These are phyloP conservation scores for Acromyrmex heyeri DNA, from an alignment of 1,140 invertebrate genomes.

Conservation along the genomic window DNA sequence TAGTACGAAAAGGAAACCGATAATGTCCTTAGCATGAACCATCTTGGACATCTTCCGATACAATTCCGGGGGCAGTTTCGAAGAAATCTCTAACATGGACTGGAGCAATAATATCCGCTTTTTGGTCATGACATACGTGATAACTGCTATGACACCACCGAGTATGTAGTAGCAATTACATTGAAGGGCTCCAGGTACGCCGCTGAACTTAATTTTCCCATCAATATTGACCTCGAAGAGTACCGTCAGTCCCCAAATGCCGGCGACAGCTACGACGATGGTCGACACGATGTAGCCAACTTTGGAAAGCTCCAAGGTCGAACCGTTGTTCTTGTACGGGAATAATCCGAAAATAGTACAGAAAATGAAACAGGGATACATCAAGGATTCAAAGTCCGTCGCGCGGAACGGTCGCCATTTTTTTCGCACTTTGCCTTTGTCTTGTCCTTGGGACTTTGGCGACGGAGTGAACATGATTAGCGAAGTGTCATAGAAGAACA, in stretches of 20 bases:
- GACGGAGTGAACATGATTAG: constrained; percentile 17
- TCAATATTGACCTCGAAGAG: constrained; percentile 76
- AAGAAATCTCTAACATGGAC: constrained; percentile 61
- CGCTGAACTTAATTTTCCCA: background rate
- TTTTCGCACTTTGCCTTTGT: constrained; percentile 18
- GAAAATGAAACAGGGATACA: constrained; percentile 69
- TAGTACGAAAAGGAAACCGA: constrained; percentile 74
- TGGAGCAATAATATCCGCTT: constrained; percentile 72
- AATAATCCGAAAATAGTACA: constrained; percentile 69
- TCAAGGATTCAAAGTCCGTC: constrained; percentile 71
- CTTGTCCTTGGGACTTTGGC: constrained; percentile 6
- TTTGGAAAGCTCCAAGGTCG: constrained; percentile 49
- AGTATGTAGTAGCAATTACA: constrained; percentile 76
- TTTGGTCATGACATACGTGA: constrained; percentile 57
- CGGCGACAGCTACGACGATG: constrained; percentile 32
- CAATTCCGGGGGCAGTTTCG: constrained; percentile 66
- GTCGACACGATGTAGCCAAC: constrained; percentile 49
- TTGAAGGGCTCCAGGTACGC: constrained; percentile 71
- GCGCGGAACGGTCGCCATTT: constrained; percentile 68
- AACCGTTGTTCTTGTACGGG: constrained; percentile 62
- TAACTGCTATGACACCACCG: constrained; percentile 34
- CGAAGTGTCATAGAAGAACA: background rate
- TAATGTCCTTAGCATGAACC: constrained; percentile 79
- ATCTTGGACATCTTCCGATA: constrained; percentile 72
- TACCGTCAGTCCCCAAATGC: background rate